phyloP scores from a whole-genome alignment of 2,888 invertebrate genomes.

The Scaptomyza polygonia region DNA sequence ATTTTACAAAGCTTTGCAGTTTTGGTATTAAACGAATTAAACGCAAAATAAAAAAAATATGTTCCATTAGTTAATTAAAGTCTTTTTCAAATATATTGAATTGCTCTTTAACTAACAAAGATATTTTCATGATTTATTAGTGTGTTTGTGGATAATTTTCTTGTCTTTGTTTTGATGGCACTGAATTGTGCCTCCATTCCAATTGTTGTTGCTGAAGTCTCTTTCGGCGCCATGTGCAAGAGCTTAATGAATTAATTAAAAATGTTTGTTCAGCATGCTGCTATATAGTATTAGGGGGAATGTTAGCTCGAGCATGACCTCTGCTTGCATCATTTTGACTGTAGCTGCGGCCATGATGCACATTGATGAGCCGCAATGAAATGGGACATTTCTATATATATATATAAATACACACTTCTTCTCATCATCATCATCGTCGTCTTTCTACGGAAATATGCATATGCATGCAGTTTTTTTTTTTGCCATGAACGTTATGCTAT shows the following conservation, averaged over 20 bases:
- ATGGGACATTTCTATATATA: conserved; percentile 26
- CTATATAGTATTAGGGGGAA: background rate
- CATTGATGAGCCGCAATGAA: conserved; percentile 43
- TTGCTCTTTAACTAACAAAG: no score
- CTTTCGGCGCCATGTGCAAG: conserved; percentile 59
- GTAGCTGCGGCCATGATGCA: conserved; percentile 37
- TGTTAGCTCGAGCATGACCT: conserved; percentile 61
- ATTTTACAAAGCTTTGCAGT: background rate
- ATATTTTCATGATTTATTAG: background rate
- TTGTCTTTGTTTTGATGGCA: conserved; percentile 29
- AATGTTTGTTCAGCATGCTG: conserved; percentile 47
- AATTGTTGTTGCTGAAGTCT: conserved; percentile 30
- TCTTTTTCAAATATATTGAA: no score
- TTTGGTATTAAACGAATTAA: background rate
- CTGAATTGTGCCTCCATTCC: conserved; percentile 32
- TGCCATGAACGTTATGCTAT: conserved; percentile 22
- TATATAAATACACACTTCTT: background rate
- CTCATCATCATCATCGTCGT: background rate
- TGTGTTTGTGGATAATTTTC: conserved; percentile 34
- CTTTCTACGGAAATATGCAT: conserved; percentile 41
- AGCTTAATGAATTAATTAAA: conserved; percentile 77
- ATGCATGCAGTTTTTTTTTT: conserved; percentile 16
- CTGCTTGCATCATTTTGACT: conserved; percentile 52
- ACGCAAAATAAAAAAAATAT: no score
- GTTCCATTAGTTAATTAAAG: no score